phyloP scores from a whole-genome alignment of 2,113 vertebrate genomes.

The Panurus biarmicus region DNA sequence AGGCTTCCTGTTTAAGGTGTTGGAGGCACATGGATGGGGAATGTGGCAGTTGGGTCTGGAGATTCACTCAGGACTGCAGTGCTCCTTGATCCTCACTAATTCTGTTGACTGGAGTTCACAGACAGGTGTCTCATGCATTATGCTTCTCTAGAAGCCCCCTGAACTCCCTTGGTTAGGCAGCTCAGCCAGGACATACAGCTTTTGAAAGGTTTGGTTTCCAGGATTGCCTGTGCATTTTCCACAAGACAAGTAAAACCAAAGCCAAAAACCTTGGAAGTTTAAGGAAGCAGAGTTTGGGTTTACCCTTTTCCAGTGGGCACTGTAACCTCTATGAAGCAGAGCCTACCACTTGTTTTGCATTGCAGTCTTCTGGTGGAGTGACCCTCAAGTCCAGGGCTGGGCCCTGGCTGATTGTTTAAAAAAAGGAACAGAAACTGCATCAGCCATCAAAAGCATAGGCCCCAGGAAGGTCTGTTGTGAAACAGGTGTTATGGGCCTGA shows the following conservation, averaged over 20 bases:
- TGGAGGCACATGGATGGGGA: background rate
- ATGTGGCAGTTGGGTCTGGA: background rate
- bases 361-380: background rate
- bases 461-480: background rate
- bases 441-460: background rate
- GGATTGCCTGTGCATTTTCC: background rate
- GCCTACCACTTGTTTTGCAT: background rate
- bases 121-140: background rate
- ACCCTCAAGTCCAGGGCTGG: background rate
- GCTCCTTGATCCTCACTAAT: background rate
- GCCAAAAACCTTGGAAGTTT: background rate
- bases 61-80: background rate
- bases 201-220: background rate
- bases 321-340: background rate
- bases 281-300: background rate
- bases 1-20: background rate
- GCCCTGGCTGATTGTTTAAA: background rate
- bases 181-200: background rate
- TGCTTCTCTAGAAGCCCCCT: background rate
- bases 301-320: background rate
- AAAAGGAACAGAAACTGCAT: background rate
- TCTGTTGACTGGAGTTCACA: background rate
- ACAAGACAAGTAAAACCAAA: background rate
- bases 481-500: background rate
- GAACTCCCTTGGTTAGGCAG: background rate